phyloP scores from a whole-genome alignment of 2,113 vertebrate genomes.

The Hemicordylus capensis region DNA sequence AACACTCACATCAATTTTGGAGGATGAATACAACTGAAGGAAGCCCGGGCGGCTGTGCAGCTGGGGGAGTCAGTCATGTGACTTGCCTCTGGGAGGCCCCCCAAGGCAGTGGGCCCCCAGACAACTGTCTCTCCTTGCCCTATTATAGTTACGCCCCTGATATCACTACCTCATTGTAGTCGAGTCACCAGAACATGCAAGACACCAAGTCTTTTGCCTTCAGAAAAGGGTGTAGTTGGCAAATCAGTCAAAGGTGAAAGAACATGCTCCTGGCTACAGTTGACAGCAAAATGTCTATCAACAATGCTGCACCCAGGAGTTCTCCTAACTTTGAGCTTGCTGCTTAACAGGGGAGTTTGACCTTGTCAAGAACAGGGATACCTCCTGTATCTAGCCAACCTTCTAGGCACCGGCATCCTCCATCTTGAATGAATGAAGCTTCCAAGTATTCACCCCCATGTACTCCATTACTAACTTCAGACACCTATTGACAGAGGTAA shows the following conservation, averaged over 20 bases:
- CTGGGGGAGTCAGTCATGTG: too few species aligned
- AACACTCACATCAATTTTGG: too few species aligned
- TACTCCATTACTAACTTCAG: background rate
- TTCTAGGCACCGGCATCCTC: background rate
- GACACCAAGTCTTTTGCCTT: background rate
- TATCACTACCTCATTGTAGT: too few species aligned
- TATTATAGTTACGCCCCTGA: too few species aligned
- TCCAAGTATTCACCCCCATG: too few species aligned
- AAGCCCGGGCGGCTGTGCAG: too few species aligned
- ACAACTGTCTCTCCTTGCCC: too few species aligned
- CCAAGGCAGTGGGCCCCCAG: too few species aligned
- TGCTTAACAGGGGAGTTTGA: background rate
- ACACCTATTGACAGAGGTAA: background rate
- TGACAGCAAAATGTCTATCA: background rate
- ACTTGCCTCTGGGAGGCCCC: too few species aligned
- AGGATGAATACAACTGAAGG: too few species aligned
- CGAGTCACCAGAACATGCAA: too few species aligned
- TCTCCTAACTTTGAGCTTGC: background rate
- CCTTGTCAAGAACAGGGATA: background rate
- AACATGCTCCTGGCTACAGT: background rate
- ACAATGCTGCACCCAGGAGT: background rate
- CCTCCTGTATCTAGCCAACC: background rate
- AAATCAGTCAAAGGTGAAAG: background rate
- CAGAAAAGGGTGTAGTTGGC: background rate
- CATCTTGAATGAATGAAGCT: background rate